Percentiles rank a stretch among this genome's conserved stretches.
These are phyloP conservation scores for Crossaster papposus DNA, from an alignment of 53 echinoderm and acorn worm genomes.

Conservation along the genomic window DNA sequence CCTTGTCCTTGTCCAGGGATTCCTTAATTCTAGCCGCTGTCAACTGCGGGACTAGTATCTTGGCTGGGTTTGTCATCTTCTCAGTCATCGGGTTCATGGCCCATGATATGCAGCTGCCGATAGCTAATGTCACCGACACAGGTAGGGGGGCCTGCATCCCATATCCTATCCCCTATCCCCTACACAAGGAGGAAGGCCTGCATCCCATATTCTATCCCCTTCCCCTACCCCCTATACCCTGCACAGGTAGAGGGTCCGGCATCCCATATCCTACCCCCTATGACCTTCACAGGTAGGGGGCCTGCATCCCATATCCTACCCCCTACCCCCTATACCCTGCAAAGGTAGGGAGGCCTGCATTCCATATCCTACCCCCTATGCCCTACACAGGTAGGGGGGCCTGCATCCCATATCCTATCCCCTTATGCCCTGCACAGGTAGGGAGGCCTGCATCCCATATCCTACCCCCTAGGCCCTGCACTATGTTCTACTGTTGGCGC, in stretches of 20 bases:
- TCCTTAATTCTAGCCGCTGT: constrained; percentile 70
- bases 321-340: too few species aligned
- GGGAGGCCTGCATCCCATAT: too few species aligned
- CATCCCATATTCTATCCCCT: too few species aligned
- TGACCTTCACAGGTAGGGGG: too few species aligned
- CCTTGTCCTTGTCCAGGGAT: constrained; percentile 49
- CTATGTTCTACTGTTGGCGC: too few species aligned
- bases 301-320: too few species aligned
- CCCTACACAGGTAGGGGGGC: not conserved
- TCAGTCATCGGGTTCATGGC: constrained; percentile 84
- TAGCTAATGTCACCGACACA: constrained; percentile 64
- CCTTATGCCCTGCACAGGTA: too few species aligned
- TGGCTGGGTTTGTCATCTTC: constrained; percentile 87
- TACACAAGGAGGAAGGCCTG: not conserved
- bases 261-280: too few species aligned
- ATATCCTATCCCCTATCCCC: not conserved
- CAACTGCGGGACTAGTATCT: constrained; percentile 84
- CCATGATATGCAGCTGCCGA: constrained; percentile 64
- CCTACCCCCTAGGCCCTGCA: too few species aligned
- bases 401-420: not conserved
- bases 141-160: constrained; percentile 48
- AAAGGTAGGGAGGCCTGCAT: constrained; percentile 50
- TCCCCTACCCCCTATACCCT: too few species aligned
- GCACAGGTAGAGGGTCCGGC: too few species aligned
- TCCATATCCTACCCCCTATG: not conserved